Evolutionary conservation across 1,140 invertebrate species (phyloP), one percentile per base, ranked within the genome.

Genomic region (Drosophila ohnishii): DNA sequence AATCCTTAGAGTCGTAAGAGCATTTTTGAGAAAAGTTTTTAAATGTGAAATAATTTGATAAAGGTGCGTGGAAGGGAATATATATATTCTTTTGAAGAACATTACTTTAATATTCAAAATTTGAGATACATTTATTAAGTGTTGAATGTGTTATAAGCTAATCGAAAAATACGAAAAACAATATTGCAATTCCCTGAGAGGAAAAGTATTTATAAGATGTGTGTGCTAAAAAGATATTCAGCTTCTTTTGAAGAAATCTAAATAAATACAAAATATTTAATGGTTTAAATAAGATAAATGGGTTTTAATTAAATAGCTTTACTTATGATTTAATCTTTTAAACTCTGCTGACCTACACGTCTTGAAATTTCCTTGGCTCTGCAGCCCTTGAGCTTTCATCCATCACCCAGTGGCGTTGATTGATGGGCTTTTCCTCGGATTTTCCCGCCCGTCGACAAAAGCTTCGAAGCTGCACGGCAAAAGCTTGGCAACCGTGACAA

Each of bases 211-310:
- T 25, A 28, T 40, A 48, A 19, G n/a, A 30, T 32, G 8, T 37
- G 35, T 58, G 44, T 70, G 42, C 65, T 55, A 55, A 39, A 40
- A 39, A 8, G 35, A 70, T 58, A 58, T 48, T 70, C 28, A 10
- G 22, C 67, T 71, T 71, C 65, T 71, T 71, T 71, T 70, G 65
- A 71, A 71, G 67, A 71, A 48, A 32, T 22, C 13, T 13, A 59
- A 53, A 70, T 71, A 71, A 71, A 70, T 9, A 34, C 34, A 22
- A 19, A 10, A 16, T 70, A 50, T 30, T 69, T 47, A 19, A 70
- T 11, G 3, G 10, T n/a, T 14, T n/a, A 8, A 14, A 50, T 32
- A 50, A 22, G 0, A 1, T 11, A 13, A 32, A 25, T 34, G 10
- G 2, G 9, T n/a, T 13, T 34, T 58, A 6, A 37, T 34, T 14